Conservation (phyloP, 2,888 invertebrate species). For the Oegoconia quadripuncta region DNA sequence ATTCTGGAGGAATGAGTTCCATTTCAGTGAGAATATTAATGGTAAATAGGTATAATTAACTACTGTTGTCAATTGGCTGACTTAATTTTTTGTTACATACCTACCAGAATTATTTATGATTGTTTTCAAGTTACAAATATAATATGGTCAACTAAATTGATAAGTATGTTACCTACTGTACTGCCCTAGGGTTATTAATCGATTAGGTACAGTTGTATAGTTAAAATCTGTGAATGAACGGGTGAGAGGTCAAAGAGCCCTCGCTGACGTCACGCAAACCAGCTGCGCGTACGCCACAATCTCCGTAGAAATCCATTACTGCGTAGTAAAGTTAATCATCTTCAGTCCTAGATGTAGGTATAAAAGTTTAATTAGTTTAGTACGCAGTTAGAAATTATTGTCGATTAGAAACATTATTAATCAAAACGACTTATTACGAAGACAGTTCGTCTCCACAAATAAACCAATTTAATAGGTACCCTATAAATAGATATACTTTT, state of each 20-base stretch:
- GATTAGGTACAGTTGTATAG: constrained; percentile 11
- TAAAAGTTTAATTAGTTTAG: constrained; percentile 17
- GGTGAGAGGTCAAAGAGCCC: constrained; percentile 32
- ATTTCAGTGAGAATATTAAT: too few species aligned
- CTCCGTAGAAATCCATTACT: constrained; percentile 19
- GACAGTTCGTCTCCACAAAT: too few species aligned
- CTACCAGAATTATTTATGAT: constrained; percentile 10
- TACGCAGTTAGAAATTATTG: constrained; percentile 15
- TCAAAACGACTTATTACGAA: too few species aligned
- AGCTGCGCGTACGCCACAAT: constrained; percentile 19
- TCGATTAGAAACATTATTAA: constrained; percentile 1
- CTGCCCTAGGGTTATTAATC: constrained; percentile 20
- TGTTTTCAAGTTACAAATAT: constrained; percentile 13
- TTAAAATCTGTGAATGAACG: constrained; percentile 41
- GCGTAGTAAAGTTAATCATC: constrained; percentile 22
- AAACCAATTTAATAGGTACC: too few species aligned
- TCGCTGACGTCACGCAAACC: constrained; percentile 28
- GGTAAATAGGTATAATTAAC: too few species aligned
- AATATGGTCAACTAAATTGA: constrained; percentile 7
- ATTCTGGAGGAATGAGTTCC: too few species aligned
- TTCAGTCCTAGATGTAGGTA: constrained; percentile 11
- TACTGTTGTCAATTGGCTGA: too few species aligned
- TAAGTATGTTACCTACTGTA: constrained; percentile 10
- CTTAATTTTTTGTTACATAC: too few species aligned
- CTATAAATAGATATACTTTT: too few species aligned